These are phyloP conservation scores for Catostylus mosaicus DNA, from an alignment of 30 jellyfish, hydroid and myxozoan species.

Conservation along the genomic window DNA sequence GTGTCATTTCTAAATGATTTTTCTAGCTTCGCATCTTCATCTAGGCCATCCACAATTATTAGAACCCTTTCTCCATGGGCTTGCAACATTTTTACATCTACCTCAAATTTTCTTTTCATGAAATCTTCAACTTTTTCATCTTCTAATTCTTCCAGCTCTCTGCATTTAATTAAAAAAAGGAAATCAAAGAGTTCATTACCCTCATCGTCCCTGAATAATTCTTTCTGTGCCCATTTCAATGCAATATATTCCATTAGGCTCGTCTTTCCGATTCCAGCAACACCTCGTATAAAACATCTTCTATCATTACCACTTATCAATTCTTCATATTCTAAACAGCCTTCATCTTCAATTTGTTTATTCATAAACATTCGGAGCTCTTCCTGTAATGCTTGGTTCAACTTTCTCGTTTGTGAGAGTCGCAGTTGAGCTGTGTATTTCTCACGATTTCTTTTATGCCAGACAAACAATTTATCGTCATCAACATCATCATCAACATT, in stretches of 20 bases:
- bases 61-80: slow-evolving; percentile 14
- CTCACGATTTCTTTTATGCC: background rate
- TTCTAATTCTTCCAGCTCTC: slow-evolving; percentile 6
- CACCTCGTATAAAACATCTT: slow-evolving; percentile 6
- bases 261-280: slow-evolving; percentile 60
- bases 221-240: slow-evolving; percentile 50
- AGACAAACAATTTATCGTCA: background rate
- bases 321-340: background rate
- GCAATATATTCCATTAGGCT: slow-evolving; percentile 14
- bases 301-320: background rate
- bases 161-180: slow-evolving; percentile 32
- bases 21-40: slow-evolving; percentile 20
- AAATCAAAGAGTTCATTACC: slow-evolving; percentile 7
- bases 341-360: background rate
- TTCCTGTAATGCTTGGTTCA: background rate
- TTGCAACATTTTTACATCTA: background rate
- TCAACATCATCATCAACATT: background rate
- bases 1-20: background rate
- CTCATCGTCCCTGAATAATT: background rate
- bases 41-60: slow-evolving; percentile 15
- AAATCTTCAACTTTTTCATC: background rate
- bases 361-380: slow-evolving; percentile 9
- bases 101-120: background rate
- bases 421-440: slow-evolving; percentile 15
- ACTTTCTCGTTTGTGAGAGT: slow-evolving; percentile 1